phyloP scores from a whole-genome alignment of 2,797 vertebrate genomes.

The Apodemus agrarius region DNA sequence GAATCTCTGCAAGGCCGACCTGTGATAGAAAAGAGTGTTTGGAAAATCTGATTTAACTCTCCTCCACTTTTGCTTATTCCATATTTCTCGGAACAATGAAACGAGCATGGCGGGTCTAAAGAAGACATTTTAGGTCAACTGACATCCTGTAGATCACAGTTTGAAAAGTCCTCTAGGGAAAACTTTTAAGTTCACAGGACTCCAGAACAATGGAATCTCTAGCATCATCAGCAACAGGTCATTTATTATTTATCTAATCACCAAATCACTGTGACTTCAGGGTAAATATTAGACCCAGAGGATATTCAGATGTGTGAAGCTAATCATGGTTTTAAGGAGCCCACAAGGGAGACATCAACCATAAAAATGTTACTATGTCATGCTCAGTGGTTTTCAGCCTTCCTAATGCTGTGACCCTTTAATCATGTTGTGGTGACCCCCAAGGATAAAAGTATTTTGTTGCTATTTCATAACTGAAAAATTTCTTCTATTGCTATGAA shows the following conservation, averaged over 20 bases:
- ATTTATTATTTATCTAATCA: neutral
- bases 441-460: neutral
- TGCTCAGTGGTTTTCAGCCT: neutral
- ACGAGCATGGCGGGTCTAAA: neutral
- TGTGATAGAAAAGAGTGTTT: constrained; percentile 59
- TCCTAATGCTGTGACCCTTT: neutral
- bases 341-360: neutral
- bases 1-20: constrained; percentile 27
- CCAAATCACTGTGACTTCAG: neutral
- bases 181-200: neutral
- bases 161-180: neutral
- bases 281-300: neutral
- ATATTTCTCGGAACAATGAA: neutral
- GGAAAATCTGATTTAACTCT: constrained; percentile 57
- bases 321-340: neutral
- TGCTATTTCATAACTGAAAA: neutral
- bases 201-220: neutral
- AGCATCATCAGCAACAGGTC: neutral
- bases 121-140: neutral
- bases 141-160: neutral
- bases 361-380: neutral
- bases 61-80: neutral
- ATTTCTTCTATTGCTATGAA: neutral
- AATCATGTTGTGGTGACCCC: too few relatives aligned
- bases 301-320: neutral